phyloP scores from a whole-genome alignment of 2,113 vertebrate genomes.

The Saimiri boliviensis region DNA sequence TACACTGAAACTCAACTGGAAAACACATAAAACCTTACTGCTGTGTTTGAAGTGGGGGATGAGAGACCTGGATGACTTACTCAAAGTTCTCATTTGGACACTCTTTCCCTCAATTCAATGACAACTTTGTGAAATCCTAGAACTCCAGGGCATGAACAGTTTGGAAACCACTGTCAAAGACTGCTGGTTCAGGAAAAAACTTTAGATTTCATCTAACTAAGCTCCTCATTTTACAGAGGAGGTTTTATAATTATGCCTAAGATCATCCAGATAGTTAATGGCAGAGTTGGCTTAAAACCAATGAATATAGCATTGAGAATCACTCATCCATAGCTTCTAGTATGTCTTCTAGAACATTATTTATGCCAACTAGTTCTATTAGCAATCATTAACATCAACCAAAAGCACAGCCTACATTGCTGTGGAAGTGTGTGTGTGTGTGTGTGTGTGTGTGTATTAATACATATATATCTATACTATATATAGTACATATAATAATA shows the following conservation, averaged over 20 bases:
- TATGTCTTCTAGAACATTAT: not conserved
- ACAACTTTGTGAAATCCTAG: not conserved
- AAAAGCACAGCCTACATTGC: not conserved
- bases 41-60: not conserved
- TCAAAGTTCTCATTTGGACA: not conserved
- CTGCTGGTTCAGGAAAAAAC: not conserved
- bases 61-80: not conserved
- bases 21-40: not conserved
- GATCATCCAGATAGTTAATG: not conserved
- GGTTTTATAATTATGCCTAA: not conserved
- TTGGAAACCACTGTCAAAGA: not conserved
- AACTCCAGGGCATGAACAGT: not conserved
- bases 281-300: not conserved
- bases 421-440: not conserved
- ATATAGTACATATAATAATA: not conserved
- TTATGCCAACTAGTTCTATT: not conserved
- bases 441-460: not conserved
- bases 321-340: not conserved
- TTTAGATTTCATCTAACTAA: not conserved
- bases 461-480: not conserved
- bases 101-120: not conserved
- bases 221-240: not conserved
- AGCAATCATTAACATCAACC: not conserved
- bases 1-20: not conserved
- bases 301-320: not conserved